Base-by-base conservation (phyloP, 2,888 invertebrate species). In the Sthenelais limicola region DNA sequence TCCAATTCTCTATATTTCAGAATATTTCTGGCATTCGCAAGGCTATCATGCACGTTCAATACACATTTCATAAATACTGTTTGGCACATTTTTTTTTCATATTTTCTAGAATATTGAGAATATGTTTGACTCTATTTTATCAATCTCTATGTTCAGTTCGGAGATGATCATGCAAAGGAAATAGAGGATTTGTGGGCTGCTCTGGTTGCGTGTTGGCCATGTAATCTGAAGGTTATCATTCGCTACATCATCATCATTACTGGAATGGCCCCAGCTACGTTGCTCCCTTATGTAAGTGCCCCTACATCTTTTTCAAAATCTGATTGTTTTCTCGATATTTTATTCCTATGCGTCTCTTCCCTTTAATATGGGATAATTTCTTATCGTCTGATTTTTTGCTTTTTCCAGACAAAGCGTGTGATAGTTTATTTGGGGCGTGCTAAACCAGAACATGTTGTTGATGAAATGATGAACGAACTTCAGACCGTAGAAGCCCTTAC, bases 161-260 rank as follows among this genome's bases (percentile, higher is more conserved):
- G 97, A 7, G 96, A 97, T 88, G 94, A 95, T 81, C 97, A 98
- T 89, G 94, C 97, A 0, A 94, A 95, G 83, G 98, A 98, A 88
- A 93, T 97, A 68, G 98, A 98, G 88, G 94, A 96, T 85, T 90
- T 98, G 47, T 99, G 99, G 99, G 94, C 95, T 47, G 96, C 96
- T 0, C 89, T 99, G 75, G 97, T 97, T 83, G 92, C 95, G 49
- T 96, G 84, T 83, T 98, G 98, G 95, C 96, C 97, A 0, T 96
- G 97, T 87, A 99, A 99, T 90, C 91, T 99, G 79, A 95, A 96
- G 89, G 95, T 98, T 71, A 97, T 99, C 83, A 93, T 98, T 77
- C 92, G 98, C 28, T 98, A 98, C 89, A 91, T 99, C 77, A 93
- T 98, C 82, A 98, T 98, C 81, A 93, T 98, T 74, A 96, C 96